Evolutionary conservation across 2,888 invertebrate species (phyloP).

Genomic region (Gasteruption jaculator): DNA sequence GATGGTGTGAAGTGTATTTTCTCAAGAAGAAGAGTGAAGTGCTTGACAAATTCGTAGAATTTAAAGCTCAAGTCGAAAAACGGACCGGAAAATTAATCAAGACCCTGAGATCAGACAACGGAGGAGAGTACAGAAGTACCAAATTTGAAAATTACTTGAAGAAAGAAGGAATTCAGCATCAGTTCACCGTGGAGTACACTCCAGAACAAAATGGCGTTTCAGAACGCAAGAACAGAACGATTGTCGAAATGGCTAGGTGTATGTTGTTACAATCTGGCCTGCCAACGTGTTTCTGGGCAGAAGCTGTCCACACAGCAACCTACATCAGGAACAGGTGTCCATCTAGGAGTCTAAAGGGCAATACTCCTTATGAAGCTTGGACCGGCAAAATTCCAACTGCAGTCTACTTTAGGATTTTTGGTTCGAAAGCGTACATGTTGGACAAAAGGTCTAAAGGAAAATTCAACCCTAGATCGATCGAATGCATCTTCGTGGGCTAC

Average conservation of each 20-base stretch:
- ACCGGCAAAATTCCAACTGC: slow-evolving; percentile 6
- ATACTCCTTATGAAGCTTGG: slow-evolving; percentile 17
- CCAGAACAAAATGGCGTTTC: slow-evolving; percentile 26
- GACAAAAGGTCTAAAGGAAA: slow-evolving; percentile 16
- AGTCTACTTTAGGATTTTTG: slow-evolving; percentile 13
- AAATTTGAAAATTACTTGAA: slow-evolving; percentile 9
- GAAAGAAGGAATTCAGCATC: slow-evolving; percentile 13
- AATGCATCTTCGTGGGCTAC: slow-evolving; percentile 17
- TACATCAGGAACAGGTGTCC: slow-evolving; percentile 24
- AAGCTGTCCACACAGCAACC: no score
- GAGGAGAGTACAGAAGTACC: slow-evolving; percentile 17
- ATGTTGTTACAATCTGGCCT: slow-evolving; percentile 25
- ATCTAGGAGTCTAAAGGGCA: slow-evolving; percentile 13
- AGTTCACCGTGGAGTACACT: slow-evolving; percentile 19
- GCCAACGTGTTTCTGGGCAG: slow-evolving; percentile 28
- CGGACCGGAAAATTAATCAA: slow-evolving; percentile 16
- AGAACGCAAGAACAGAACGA: slow-evolving; percentile 25
- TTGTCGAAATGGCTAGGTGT: slow-evolving; percentile 29
- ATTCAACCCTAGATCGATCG: slow-evolving; percentile 14
- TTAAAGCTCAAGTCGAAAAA: slow-evolving; percentile 16
- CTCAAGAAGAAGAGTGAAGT: slow-evolving; percentile 16
- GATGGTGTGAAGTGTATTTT: slow-evolving; percentile 18
- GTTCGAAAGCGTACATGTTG: slow-evolving; percentile 11
- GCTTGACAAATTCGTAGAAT: slow-evolving; percentile 14
- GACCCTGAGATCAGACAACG: slow-evolving; percentile 17